A percentile compares a stretch with the other conserved stretches of the same genome.
Evolutionary conservation across 2,888 invertebrate genomes (phyloP).

Genomic region (Lithosia quadra): DNA sequence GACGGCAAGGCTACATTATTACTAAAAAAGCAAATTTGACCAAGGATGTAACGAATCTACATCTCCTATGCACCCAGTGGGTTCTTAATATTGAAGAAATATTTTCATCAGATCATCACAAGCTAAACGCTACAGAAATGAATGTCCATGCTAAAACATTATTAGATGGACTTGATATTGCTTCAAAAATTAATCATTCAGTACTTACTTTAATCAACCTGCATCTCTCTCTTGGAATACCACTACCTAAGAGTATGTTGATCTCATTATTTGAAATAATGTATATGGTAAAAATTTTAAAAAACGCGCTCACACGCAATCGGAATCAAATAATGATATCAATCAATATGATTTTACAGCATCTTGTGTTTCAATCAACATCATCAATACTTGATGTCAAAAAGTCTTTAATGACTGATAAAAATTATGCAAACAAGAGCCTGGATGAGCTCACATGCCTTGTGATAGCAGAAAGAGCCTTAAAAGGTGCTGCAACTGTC

Average conservation of each 20-base stretch:
- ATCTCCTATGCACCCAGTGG: slow-evolving; percentile 73
- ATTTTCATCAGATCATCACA: slow-evolving; percentile 71
- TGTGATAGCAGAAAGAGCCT: slow-evolving; percentile 90
- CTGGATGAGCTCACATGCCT: slow-evolving; percentile 91
- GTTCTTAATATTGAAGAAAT: slow-evolving; percentile 72
- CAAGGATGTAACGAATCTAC: slow-evolving; percentile 87
- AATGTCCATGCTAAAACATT: slow-evolving; percentile 76
- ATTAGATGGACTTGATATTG: slow-evolving; percentile 89
- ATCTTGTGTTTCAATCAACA: slow-evolving; percentile 92
- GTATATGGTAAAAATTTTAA: slow-evolving; percentile 93
- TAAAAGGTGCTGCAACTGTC: slow-evolving; percentile 88
- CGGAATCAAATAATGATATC: slow-evolving; percentile 90
- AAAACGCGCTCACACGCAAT: slow-evolving; percentile 90
- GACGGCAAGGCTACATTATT: slow-evolving; percentile 86
- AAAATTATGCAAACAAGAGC: slow-evolving; percentile 89
- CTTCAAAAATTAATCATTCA: slow-evolving; percentile 88
- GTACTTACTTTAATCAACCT: slow-evolving; percentile 88
- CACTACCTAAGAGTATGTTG: slow-evolving; percentile 92
- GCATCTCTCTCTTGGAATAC: slow-evolving; percentile 90
- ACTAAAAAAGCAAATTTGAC: slow-evolving; percentile 86
- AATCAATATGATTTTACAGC: slow-evolving; percentile 92
- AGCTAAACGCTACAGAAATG: slow-evolving; percentile 80
- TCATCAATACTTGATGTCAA: slow-evolving; percentile 89
- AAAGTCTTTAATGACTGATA: slow-evolving; percentile 89
- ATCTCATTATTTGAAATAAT: slow-evolving; percentile 92